Evolutionary conservation across 1,140 invertebrate genomes (phyloP).

Genomic region (Pantala flavescens): DNA sequence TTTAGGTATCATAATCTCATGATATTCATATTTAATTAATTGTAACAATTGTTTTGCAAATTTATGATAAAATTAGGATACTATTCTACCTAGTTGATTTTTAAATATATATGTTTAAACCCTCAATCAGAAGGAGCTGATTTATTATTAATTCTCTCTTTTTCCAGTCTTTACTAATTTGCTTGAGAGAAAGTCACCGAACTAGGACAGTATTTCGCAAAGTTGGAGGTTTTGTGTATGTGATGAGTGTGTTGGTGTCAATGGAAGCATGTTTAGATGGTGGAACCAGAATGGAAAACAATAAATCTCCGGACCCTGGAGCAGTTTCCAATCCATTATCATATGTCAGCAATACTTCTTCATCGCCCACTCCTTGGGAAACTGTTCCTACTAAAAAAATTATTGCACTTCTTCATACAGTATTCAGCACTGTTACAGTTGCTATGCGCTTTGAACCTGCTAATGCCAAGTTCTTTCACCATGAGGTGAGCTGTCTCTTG

Average conservation of each 20-base stretch:
- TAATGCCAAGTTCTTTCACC: constrained; percentile 96
- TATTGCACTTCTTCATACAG: constrained; percentile 67
- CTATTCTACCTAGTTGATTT: no score
- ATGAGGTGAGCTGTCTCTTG: constrained; percentile 54
- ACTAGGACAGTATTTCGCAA: constrained; percentile 94
- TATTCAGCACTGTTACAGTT: constrained; percentile 91
- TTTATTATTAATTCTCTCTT: no score
- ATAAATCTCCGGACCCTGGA: constrained; percentile 11
- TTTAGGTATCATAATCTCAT: no score
- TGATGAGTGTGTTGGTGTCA: constrained; percentile 89
- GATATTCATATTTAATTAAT: no score
- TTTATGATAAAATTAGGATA: no score
- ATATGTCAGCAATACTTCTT: background rate
- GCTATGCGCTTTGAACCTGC: constrained; percentile 98
- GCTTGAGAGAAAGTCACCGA: constrained; percentile 87
- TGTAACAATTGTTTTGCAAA: no score
- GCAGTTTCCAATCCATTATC: constrained; percentile 13
- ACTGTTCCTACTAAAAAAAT: constrained; percentile 42
- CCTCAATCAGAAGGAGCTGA: no score
- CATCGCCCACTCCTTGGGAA: constrained; percentile 29
- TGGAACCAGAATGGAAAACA: constrained; percentile 29
- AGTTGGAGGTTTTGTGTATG: constrained; percentile 90
- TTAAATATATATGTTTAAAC: no score
- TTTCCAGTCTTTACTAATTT: constrained; percentile 63
- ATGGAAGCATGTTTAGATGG: constrained; percentile 71